Percentiles rank a stretch among this genome's conserved stretches.
Conservation (phyloP, 1,140 invertebrate genomes). For the Scaptomyza graminum region DNA sequence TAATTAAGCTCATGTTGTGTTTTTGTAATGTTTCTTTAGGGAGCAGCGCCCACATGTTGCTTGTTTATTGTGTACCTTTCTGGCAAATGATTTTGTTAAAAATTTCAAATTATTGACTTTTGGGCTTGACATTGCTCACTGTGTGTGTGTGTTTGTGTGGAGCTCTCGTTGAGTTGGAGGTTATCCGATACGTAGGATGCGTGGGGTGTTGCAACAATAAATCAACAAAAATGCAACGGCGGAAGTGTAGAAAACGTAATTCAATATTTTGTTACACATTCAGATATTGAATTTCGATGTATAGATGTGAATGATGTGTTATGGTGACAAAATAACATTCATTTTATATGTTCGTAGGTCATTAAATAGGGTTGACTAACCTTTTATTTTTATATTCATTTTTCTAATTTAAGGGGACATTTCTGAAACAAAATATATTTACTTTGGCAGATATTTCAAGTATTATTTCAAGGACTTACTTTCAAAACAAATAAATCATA, state of each 20-base stretch:
- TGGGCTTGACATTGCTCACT: constrained; percentile 18
- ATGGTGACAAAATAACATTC: not conserved
- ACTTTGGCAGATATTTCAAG: too few relatives aligned
- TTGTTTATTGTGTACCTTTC: too few relatives aligned
- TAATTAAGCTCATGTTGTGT: constrained; percentile 70
- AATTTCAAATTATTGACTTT: constrained; percentile 17
- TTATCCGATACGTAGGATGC: constrained; percentile 20
- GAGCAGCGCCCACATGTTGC: not conserved
- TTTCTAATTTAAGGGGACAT: too few relatives aligned
- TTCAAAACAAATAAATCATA: too few relatives aligned
- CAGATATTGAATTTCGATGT: constrained; percentile 31
- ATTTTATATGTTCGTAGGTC: not conserved
- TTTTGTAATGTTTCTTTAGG: constrained; percentile 3
- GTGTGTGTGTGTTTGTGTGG: not conserved
- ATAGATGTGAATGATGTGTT: constrained; percentile 13
- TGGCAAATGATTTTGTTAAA: constrained; percentile 35
- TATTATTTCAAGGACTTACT: too few relatives aligned
- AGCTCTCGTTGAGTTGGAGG: constrained; percentile 5
- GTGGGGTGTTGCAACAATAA: constrained; percentile 28
- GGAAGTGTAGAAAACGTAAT: constrained; percentile 39
- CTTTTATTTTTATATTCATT: too few relatives aligned
- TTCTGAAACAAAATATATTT: too few relatives aligned
- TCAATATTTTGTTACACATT: constrained; percentile 32
- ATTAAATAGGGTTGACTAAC: too few relatives aligned
- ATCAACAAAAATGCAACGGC: constrained; percentile 39